phyloP scores from a whole-genome alignment of 2,888 invertebrate species.

The Agriopis leucophaearia region DNA sequence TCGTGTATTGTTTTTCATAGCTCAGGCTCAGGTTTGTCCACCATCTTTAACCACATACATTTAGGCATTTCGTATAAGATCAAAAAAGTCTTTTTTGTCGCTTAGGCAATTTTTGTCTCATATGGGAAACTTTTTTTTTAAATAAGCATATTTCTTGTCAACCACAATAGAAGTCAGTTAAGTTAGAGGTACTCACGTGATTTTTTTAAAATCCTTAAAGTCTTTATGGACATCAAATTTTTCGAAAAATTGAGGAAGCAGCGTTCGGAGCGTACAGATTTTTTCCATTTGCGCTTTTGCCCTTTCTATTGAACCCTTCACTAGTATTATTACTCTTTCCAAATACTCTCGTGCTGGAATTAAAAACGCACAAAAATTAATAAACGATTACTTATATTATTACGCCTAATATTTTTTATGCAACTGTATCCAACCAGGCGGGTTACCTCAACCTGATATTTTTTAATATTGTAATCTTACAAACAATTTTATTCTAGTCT shows the following conservation, averaged over 20 bases:
- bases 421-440: background rate
- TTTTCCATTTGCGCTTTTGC: slow-evolving; percentile 56
- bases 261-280: slow-evolving; percentile 51
- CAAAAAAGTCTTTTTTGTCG: too few species aligned
- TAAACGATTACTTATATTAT: background rate
- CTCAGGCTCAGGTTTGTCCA: too few species aligned
- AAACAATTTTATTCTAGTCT: too few species aligned
- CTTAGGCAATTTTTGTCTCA: too few species aligned
- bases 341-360: slow-evolving; percentile 54
- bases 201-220: slow-evolving; percentile 9
- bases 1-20: too few species aligned
- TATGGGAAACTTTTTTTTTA: background rate
- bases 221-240: slow-evolving; percentile 32
- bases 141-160: background rate
- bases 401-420: too few species aligned
- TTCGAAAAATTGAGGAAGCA: slow-evolving; percentile 51
- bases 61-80: too few species aligned
- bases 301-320: slow-evolving; percentile 58
- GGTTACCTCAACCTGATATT: too few species aligned
- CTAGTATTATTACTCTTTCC: slow-evolving; percentile 51
- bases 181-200: slow-evolving; percentile 22
- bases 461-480: too few species aligned
- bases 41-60: too few species aligned
- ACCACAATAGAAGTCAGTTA: background rate
- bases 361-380: background rate